Base-by-base conservation (phyloP, 2,888 invertebrate genomes). In the Masnerella sp. region DNA sequence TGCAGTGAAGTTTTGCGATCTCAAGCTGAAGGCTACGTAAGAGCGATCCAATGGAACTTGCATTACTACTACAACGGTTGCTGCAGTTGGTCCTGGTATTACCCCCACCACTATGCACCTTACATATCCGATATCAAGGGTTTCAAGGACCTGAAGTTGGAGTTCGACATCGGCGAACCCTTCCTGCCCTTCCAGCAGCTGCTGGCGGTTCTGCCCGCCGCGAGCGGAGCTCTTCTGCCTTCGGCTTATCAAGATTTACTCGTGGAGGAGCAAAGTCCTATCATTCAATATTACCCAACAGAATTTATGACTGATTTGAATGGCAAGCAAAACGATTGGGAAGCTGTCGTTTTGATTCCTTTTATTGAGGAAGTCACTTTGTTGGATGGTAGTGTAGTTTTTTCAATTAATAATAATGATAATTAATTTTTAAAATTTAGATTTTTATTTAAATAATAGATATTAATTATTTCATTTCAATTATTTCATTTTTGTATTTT, bases 71-170 rank as follows among this genome's bases (percentile, higher is more conserved):
- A 97, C 88, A 93, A 96, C 82, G 99, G 99, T 4, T 96, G 97
- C 40, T 94, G 95, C 51, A 98, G 97, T 0, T 99, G 99, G 99
- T 95, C 96, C 22, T 99, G 99, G 99, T 98, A 91, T 88, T 99
- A 98, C 88, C 97, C 98, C 0, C 95, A 96, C 84, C 98, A 99
- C 88, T 99, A 99, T 88, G 95, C 98, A 0, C 99, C 99, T 0
- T 98, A 94, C 85, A 94, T 98, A 78, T 98, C 98, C 2, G 99
- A 99, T 86, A 91, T 99, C 28, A 93, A 91, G 80, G 92, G 93
- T 64, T 97, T 98, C 84, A 90, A 91, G 76, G 89, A 93, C 77
- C 88, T 94, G 77, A 90, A 93, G 80, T 89, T 98, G n/a, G 90
- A 93, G 22, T 98, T 95, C 84, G 94, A 96, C 8, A 85, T 94